A percentile compares a stretch with the other conserved stretches of the same genome.
phyloP scores from a whole-genome alignment of 2,888 invertebrate genomes.

The Sericinus montela region DNA sequence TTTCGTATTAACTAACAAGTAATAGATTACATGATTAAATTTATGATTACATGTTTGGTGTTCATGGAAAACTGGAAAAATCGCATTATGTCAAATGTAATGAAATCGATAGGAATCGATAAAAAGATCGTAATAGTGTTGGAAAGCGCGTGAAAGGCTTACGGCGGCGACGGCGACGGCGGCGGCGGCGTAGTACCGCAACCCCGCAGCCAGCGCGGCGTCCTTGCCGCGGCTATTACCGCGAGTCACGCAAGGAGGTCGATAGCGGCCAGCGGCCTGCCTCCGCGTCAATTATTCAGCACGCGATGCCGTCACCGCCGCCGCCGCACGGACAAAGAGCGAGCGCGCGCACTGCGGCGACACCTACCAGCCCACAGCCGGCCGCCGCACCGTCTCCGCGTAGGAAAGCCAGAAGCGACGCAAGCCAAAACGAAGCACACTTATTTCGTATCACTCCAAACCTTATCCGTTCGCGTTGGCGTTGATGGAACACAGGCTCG shows the following conservation, averaged over 20 bases:
- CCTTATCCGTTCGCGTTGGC: constrained; percentile 40
- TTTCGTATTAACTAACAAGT: no score
- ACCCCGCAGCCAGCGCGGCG: constrained; percentile 72
- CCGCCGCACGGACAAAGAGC: constrained; percentile 59
- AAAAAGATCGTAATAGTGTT: constrained; percentile 25
- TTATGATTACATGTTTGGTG: no score
- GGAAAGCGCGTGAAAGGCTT: constrained; percentile 29
- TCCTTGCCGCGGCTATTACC: constrained; percentile 66
- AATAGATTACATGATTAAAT: no score
- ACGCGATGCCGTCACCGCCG: constrained; percentile 53
- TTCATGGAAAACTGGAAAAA: not conserved
- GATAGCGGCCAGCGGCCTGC: constrained; percentile 74
- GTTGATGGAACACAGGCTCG: constrained; percentile 34
- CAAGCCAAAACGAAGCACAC: constrained; percentile 47
- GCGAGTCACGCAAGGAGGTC: constrained; percentile 75
- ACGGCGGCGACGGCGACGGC: constrained; percentile 28
- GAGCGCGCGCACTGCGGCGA: constrained; percentile 40
- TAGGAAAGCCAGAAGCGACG: constrained; percentile 39
- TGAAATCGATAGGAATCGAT: constrained; percentile 7
- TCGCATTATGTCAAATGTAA: not conserved
- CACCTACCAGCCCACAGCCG: constrained; percentile 65
- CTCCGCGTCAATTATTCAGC: constrained; percentile 74
- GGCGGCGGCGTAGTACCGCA: constrained; percentile 46
- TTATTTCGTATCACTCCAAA: constrained; percentile 50
- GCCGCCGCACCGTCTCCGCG: constrained; percentile 39